Conservation (phyloP, 92 coral and sea anemone genomes). For the Epizoanthus fatuus region DNA sequence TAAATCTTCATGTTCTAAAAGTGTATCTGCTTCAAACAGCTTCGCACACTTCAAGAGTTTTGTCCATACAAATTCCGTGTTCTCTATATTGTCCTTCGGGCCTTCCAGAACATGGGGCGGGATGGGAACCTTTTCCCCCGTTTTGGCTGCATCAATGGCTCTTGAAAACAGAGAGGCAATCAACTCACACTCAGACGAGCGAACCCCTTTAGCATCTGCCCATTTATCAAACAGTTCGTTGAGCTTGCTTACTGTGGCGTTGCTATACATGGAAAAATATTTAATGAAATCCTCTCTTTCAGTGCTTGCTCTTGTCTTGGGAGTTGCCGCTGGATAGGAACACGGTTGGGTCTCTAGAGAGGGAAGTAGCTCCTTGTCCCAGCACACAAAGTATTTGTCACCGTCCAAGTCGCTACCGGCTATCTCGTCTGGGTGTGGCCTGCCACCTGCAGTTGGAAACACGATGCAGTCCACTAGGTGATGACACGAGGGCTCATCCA, state of each 20-base stretch:
- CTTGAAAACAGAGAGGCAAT: slow-evolving; percentile 87
- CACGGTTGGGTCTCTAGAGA: slow-evolving; percentile 56
- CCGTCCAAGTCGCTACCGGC: slow-evolving; percentile 97
- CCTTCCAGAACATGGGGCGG: slow-evolving; percentile 46
- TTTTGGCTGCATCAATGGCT: slow-evolving; percentile 92
- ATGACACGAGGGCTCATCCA: slow-evolving; percentile 65
- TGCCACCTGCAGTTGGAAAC: slow-evolving; percentile 86
- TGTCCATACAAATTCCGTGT: slow-evolving; percentile 83
- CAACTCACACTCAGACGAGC: slow-evolving; percentile 74
- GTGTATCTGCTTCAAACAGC: slow-evolving; percentile 66
- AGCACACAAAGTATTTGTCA: slow-evolving; percentile 91
- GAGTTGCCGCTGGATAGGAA: slow-evolving; percentile 82
- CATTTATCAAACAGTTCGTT: slow-evolving; percentile 71
- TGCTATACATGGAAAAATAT: slow-evolving; percentile 84
- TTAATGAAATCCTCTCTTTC: slow-evolving; percentile 71
- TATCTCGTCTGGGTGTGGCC: slow-evolving; percentile 95
- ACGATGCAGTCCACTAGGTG: slow-evolving; percentile 95
- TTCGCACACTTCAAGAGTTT: slow-evolving; percentile 69
- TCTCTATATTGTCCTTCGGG: slow-evolving; percentile 24
- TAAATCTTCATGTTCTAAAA: slow-evolving; percentile 22
- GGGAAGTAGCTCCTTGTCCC: slow-evolving; percentile 91
- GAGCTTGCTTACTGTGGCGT: slow-evolving; percentile 74
- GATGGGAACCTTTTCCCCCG: slow-evolving; percentile 83
- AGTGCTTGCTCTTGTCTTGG: slow-evolving; percentile 34
- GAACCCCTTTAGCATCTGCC: slow-evolving; percentile 91